A percentile compares a stretch with the other conserved stretches of the same genome.
phyloP scores from a whole-genome alignment of 2,797 vertebrate species.

The Scomberomorus guttatus region DNA sequence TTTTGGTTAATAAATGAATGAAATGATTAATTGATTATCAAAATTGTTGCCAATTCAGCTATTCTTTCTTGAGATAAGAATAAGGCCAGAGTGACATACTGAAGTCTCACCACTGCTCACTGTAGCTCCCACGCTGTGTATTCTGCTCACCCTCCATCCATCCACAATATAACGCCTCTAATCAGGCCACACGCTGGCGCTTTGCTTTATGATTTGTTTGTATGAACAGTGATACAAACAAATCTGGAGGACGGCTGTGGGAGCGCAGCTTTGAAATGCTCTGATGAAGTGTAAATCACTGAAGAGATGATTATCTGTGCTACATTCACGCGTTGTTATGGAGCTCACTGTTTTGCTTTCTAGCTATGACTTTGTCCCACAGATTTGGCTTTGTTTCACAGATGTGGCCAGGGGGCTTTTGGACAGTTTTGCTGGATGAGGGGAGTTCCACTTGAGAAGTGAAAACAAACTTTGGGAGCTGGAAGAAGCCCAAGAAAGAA shows the following conservation, averaged over 20 bases:
- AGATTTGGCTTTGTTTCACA: constrained; percentile 35
- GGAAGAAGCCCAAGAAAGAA: constrained; percentile 52
- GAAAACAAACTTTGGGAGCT: constrained; percentile 66
- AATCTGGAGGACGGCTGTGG: constrained; percentile 50
- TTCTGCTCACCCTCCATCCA: constrained; percentile 28
- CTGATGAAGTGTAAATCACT: constrained; percentile 53
- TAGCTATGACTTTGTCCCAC: constrained; percentile 34
- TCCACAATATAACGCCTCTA: constrained; percentile 36
- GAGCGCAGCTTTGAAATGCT: constrained; percentile 43
- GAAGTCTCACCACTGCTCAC: not conserved
- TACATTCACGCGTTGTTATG: constrained; percentile 38
- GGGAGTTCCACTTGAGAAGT: constrained; percentile 59
- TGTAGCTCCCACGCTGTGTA: constrained; percentile 19
- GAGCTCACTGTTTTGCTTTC: constrained; percentile 35
- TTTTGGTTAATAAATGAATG: not conserved
- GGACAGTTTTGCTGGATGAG: constrained; percentile 34
- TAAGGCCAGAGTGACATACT: constrained; percentile 9
- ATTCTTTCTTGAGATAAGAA: constrained; percentile 2
- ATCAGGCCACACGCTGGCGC: constrained; percentile 51
- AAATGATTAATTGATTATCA: not conserved
- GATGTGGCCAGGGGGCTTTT: constrained; percentile 30
- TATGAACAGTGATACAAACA: constrained; percentile 51
- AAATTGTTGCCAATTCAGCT: not conserved
- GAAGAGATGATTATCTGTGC: constrained; percentile 46
- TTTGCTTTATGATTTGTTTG: constrained; percentile 61